Conservation (phyloP, 53 echinoderm and acorn worm species). For the Glandiceps talaboti region DNA sequence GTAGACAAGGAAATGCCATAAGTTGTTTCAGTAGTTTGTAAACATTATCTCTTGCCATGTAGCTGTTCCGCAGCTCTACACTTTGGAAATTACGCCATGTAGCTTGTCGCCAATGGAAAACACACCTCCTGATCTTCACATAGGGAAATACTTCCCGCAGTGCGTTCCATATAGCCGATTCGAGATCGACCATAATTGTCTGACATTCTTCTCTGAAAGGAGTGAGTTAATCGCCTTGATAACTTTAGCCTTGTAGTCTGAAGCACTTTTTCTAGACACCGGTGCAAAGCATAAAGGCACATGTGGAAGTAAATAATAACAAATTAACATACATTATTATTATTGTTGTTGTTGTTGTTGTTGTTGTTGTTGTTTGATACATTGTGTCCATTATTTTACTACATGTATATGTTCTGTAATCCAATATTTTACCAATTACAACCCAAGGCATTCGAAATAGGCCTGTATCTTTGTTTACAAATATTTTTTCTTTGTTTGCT, state of each 20-base stretch:
- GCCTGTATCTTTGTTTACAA: too few relatives aligned
- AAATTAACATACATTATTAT: too few relatives aligned
- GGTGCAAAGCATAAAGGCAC: slow-evolving; percentile 21
- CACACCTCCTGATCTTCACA: slow-evolving; percentile 13
- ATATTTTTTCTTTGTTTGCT: too few relatives aligned
- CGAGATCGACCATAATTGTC: slow-evolving; percentile 33
- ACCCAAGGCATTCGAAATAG: too few relatives aligned
- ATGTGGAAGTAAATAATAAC: too few relatives aligned
- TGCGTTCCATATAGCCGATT: slow-evolving; percentile 16
- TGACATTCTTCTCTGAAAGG: too few relatives aligned
- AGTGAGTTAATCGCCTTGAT: slow-evolving; percentile 7
- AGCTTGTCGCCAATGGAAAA: slow-evolving; percentile 28
- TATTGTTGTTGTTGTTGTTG: too few relatives aligned
- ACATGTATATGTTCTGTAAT: too few relatives aligned
- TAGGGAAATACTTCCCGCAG: slow-evolving; percentile 7
- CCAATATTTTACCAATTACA: too few relatives aligned
- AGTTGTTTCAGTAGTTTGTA: slow-evolving; percentile 14
- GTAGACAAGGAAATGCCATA: slow-evolving; percentile 31
- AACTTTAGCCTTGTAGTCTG: slow-evolving; percentile 23
- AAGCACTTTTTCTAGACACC: slow-evolving; percentile 18
- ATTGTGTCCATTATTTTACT: too few relatives aligned
- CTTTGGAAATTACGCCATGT: slow-evolving; percentile 23
- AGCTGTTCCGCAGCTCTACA: slow-evolving; percentile 5
- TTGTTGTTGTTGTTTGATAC: too few relatives aligned
- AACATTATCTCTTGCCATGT: slow-evolving; percentile 7